Conservation (phyloP, 2,797 vertebrate species). For the Gymnopithys bicolor region DNA sequence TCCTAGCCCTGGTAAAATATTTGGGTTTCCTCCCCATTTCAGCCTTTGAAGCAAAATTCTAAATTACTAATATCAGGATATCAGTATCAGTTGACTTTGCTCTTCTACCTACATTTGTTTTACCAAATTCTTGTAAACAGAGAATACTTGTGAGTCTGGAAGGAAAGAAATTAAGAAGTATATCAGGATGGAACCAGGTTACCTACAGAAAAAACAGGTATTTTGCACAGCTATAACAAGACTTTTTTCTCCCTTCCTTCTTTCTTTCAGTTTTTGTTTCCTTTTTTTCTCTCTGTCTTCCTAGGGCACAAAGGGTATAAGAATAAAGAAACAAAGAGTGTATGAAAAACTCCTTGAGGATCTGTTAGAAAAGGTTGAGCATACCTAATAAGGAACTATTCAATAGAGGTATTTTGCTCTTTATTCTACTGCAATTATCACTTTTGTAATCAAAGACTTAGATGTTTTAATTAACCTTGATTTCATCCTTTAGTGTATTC, state of each 20-base stretch:
- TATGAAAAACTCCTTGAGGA: neutral
- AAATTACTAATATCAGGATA: neutral
- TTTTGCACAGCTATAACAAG: neutral
- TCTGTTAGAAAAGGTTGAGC: neutral
- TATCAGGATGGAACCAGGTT: neutral
- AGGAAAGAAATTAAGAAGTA: neutral
- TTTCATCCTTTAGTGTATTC: neutral
- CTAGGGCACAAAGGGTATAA: neutral
- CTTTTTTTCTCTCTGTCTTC: neutral
- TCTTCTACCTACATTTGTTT: neutral
- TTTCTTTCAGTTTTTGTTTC: neutral
- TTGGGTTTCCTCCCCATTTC: neutral
- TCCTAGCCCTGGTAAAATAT: neutral
- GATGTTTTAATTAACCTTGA: constrained; percentile 25
- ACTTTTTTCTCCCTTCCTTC: neutral
- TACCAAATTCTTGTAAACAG: neutral
- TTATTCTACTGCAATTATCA: neutral
- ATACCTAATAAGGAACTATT: neutral
- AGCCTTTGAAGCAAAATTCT: neutral
- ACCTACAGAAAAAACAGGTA: neutral
- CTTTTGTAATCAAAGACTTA: neutral
- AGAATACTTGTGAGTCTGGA: neutral
- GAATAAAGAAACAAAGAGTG: neutral
- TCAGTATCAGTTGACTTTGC: neutral
- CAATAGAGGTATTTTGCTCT: neutral